Evolutionary conservation across 2,888 invertebrate genomes (phyloP).

Genomic region (Caradrina kadenii): DNA sequence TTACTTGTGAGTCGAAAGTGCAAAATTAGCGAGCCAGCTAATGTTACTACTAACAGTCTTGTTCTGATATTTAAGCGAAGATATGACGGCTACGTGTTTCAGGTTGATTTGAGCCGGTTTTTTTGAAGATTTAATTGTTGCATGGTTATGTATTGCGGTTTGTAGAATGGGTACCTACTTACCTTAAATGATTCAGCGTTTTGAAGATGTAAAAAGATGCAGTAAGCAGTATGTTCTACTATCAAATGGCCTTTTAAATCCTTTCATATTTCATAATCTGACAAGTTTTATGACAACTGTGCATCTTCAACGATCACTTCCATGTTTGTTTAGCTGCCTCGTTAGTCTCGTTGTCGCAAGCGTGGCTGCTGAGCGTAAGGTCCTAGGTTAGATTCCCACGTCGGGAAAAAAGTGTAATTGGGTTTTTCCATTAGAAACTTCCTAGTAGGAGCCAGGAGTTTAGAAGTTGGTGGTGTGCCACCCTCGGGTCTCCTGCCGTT

Average conservation of each 20-base stretch:
- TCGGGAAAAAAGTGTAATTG: too few relatives aligned
- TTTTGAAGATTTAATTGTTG: slow-evolving; percentile 27
- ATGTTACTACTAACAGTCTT: slow-evolving; percentile 66
- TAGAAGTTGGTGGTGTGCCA: too few relatives aligned
- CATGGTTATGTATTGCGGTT: slow-evolving; percentile 17
- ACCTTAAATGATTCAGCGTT: slow-evolving; percentile 16
- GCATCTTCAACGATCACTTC: too few relatives aligned
- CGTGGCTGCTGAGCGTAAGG: too few relatives aligned
- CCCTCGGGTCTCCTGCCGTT: too few relatives aligned
- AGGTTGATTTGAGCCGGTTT: slow-evolving; percentile 49
- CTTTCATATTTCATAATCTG: slow-evolving; percentile 37
- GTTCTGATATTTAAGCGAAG: slow-evolving; percentile 53
- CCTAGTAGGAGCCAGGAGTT: too few relatives aligned
- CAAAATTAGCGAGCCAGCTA: slow-evolving; percentile 80
- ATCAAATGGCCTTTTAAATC: slow-evolving; percentile 31
- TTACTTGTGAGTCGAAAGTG: slow-evolving; percentile 87
- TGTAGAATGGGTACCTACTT: slow-evolving; percentile 24
- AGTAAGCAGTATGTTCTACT: slow-evolving; percentile 29
- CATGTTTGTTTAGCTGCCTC: too few relatives aligned
- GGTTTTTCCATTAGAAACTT: too few relatives aligned
- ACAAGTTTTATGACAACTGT: background rate
- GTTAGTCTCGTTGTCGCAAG: too few relatives aligned
- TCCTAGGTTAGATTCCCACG: too few relatives aligned
- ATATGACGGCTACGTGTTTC: slow-evolving; percentile 46
- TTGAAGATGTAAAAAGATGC: slow-evolving; percentile 36